Percentiles rank a stretch among this genome's conserved stretches.
Evolutionary conservation across 2,888 invertebrate genomes (phyloP).

Genomic region (Branchellion lobata): DNA sequence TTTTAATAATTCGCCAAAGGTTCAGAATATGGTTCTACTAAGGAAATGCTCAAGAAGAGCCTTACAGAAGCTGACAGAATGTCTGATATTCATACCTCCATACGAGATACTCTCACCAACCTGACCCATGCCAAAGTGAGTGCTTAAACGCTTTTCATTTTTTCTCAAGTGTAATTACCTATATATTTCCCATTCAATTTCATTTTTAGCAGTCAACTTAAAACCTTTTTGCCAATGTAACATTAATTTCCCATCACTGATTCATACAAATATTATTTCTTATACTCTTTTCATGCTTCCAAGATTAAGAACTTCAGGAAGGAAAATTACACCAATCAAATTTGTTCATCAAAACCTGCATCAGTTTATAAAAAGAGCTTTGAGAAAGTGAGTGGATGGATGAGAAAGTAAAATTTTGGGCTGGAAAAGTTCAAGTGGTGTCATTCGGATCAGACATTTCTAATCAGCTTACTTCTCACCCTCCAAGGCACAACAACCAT

Average conservation of each 20-base stretch:
- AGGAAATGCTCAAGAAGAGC: constrained; percentile 42
- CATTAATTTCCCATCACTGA: too few relatives aligned
- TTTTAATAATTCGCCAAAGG: too few relatives aligned
- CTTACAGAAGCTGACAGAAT: constrained; percentile 44
- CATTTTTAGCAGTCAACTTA: too few relatives aligned
- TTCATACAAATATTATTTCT: background rate
- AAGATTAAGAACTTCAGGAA: constrained; percentile 34
- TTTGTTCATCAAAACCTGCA: constrained; percentile 35
- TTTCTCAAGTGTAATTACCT: too few relatives aligned
- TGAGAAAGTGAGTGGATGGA: background rate
- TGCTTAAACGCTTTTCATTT: background rate
- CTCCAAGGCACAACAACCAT: constrained; percentile 37
- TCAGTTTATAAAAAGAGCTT: constrained; percentile 31
- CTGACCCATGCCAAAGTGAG: constrained; percentile 16
- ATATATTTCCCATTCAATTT: too few relatives aligned
- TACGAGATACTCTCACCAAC: constrained; percentile 42
- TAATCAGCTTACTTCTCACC: background rate
- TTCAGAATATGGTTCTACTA: constrained; percentile 43
- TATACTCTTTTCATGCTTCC: background rate
- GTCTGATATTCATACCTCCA: constrained; percentile 40
- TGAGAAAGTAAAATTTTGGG: background rate
- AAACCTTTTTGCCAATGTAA: too few relatives aligned
- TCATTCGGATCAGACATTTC: background rate
- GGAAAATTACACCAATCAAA: constrained; percentile 21
- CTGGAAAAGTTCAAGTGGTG: too few relatives aligned